Conservation (phyloP, 2,888 invertebrate genomes). For the Aromia moschata region DNA sequence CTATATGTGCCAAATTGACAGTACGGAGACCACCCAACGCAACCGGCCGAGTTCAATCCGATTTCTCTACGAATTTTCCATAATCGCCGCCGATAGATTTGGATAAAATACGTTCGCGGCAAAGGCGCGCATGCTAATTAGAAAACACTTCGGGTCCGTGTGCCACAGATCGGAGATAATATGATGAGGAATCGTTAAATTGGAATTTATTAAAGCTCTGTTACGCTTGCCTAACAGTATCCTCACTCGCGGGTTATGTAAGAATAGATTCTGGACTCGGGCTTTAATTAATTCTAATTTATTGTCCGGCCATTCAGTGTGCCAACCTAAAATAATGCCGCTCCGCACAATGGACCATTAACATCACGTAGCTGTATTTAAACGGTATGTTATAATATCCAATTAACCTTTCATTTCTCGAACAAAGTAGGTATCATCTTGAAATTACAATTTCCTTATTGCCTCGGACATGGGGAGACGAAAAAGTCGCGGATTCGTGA, state of each 20-base stretch:
- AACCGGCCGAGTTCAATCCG: no score
- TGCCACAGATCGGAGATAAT: not conserved
- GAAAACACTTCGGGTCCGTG: not conserved
- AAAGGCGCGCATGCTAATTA: not conserved
- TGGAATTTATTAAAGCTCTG: not conserved
- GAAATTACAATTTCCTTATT: not conserved
- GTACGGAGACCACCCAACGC: no score
- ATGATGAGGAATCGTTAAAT: constrained; percentile 2
- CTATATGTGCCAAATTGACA: no score
- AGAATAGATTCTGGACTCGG: not conserved
- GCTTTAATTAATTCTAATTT: constrained; percentile 1
- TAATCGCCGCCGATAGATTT: no score
- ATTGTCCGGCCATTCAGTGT: not conserved
- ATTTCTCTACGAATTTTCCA: no score
- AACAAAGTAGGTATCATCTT: not conserved
- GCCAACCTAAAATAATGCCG: constrained; percentile 1
- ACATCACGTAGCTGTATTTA: not conserved
- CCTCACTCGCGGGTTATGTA: not conserved
- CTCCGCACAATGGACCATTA: not conserved
- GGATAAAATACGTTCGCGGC: not conserved
- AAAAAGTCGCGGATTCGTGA: no score
- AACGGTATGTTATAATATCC: not conserved
- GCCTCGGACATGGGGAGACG: not conserved
- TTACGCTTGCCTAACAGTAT: constrained; percentile 1
- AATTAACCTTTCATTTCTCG: not conserved